Percentiles rank a stretch among this genome's conserved stretches.
phyloP scores from a whole-genome alignment of 2,797 vertebrate species.

The Bradypodion ventrale region DNA sequence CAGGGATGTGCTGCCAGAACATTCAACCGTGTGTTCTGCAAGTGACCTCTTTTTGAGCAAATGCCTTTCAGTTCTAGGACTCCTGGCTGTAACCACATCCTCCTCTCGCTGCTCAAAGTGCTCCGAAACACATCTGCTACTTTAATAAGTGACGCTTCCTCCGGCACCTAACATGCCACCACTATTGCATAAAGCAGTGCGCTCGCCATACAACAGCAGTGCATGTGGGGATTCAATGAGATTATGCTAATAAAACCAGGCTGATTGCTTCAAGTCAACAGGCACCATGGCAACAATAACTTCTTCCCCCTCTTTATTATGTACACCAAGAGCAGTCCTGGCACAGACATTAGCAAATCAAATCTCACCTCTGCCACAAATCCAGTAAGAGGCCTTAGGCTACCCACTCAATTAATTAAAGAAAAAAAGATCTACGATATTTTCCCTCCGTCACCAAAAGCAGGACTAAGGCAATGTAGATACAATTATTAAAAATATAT shows the following conservation, averaged over 20 bases:
- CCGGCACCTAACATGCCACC: conserved; percentile 31
- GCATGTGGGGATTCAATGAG: conserved; percentile 33
- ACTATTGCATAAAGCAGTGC: neutral
- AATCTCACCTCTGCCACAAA: neutral
- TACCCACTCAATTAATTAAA: neutral
- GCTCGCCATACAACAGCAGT: neutral
- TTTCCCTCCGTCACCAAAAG: neutral
- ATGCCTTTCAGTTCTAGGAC: conserved; percentile 21
- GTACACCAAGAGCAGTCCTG: conserved; percentile 13
- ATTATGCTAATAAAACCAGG: neutral
- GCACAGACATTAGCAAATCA: neutral
- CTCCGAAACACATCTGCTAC: conserved; percentile 45
- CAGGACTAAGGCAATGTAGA: neutral
- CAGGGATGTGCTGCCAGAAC: conserved; percentile 32
- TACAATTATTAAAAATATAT: too few relatives aligned
- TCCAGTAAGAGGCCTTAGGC: neutral
- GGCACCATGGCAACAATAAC: conserved; percentile 39
- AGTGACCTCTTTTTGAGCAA: conserved; percentile 26
- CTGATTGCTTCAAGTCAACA: conserved; percentile 46
- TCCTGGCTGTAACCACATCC: conserved; percentile 25
- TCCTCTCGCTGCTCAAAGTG: conserved; percentile 23
- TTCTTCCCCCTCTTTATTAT: conserved; percentile 33
- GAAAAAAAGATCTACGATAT: neutral
- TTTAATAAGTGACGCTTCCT: conserved; percentile 22
- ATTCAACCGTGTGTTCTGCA: neutral